Evolutionary conservation across 2,888 invertebrate species (phyloP).

Genomic region (Eristalinus sepulchralis): DNA sequence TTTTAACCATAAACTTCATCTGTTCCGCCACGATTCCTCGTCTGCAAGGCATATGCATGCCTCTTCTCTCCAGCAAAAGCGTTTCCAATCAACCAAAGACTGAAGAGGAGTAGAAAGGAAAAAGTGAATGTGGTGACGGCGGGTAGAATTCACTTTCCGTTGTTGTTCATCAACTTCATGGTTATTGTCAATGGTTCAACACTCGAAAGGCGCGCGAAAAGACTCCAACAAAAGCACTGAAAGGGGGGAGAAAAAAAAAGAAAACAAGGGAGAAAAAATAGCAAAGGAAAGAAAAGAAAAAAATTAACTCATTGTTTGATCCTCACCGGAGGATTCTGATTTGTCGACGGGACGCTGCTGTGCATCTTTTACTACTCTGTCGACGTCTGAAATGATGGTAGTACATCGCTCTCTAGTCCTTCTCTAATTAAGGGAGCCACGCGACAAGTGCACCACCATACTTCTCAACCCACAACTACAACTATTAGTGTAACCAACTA

Average conservation of each 20-base stretch:
- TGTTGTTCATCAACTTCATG: constrained; percentile 13
- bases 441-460: constrained; percentile 62
- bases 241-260: neutral
- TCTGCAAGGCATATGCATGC: neutral
- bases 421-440: constrained; percentile 64
- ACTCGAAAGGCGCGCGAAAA: constrained; percentile 2
- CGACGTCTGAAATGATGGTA: constrained; percentile 8
- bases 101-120: neutral
- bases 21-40: neutral
- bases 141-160: neutral
- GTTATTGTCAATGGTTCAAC: constrained; percentile 25
- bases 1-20: constrained; percentile 2
- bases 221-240: neutral
- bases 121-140: neutral
- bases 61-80: neutral
- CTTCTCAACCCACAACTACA: constrained; percentile 44
- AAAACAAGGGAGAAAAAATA: neutral
- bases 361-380: neutral
- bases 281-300: neutral
- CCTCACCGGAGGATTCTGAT: constrained; percentile 2
- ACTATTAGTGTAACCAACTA: constrained; percentile 9
- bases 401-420: constrained; percentile 7
- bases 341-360: neutral
- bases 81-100: constrained; percentile 6
- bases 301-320: constrained; percentile 36